These are phyloP conservation scores for Petrocephalus sullivani DNA, from an alignment of 2,797 vertebrate species.

Conservation along the genomic window DNA sequence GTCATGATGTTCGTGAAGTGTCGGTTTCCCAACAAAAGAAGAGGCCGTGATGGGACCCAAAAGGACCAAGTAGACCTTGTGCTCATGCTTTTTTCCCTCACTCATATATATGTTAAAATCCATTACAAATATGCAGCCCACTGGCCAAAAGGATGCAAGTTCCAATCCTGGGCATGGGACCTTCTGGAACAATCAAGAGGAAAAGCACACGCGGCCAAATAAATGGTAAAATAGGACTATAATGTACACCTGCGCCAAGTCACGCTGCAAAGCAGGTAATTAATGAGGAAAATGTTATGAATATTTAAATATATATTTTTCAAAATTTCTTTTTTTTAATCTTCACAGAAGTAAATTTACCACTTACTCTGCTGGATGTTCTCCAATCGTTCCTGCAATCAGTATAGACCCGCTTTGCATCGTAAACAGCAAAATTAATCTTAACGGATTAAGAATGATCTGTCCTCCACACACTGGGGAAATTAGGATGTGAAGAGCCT, in stretches of 20 bases:
- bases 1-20: neutral
- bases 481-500: constrained; percentile 99
- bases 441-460: constrained; percentile 99
- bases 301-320: constrained; percentile 12
- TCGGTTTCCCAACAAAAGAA: neutral
- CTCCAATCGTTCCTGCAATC: constrained; percentile 83
- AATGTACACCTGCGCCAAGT: neutral
- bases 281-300: constrained; percentile 6
- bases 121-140: constrained; percentile 50
- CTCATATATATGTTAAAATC: constrained; percentile 66
- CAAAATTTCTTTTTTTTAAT: neutral
- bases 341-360: constrained; percentile 65
- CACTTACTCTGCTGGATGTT: constrained; percentile 93
- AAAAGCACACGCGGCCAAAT: neutral
- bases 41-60: constrained; percentile 46
- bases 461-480: constrained; percentile 98
- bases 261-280: neutral
- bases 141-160: neutral
- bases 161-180: neutral
- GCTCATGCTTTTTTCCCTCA: constrained; percentile 74
- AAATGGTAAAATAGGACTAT: neutral
- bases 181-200: neutral
- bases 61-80: constrained; percentile 73
- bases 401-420: constrained; percentile 94
- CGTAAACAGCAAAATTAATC: constrained; percentile 99